Base-by-base conservation (phyloP, 2,888 invertebrate species). In the Caenorhabditis sp. region DNA sequence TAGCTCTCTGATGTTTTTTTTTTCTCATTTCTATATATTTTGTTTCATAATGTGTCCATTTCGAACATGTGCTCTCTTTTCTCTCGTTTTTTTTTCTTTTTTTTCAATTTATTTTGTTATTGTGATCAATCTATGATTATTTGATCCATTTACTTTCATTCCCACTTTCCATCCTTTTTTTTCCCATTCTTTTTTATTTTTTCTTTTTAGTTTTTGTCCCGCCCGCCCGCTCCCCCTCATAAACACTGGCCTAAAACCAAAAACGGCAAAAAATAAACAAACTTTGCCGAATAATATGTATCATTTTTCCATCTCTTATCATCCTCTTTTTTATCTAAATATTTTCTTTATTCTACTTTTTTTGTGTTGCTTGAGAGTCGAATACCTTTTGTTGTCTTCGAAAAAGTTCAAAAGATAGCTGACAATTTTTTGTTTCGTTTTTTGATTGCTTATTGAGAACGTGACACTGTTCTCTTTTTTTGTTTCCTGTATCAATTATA, bases 351-450 rank as follows among this genome's bases (percentile, higher is more conserved):
- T 17, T 43, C 21, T 3, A 23, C 53, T 62, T 50, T 5, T 27
- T 43, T 36, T 53, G 27, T 62, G n/a, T 17, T 60, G n/a, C 26
- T 57, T 43, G 27, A 58, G 50, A 57, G 56, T 50, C 58, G 63
- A 57, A 38, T n/a, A 38, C 50, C 63, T 57, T 63, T 63, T 63
- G 27, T 63, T 57, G 43, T 63, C n/a, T n/a, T n/a, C n/a, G n/a
- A n/a, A n/a, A n/a, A n/a, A n/a, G n/a, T n/a, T n/a, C n/a, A n/a
- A n/a, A n/a, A n/a, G n/a, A n/a, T n/a, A n/a, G n/a, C n/a, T n/a
- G n/a, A n/a, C n/a, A n/a, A n/a, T n/a, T n/a, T n/a, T n/a, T n/a
- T n/a, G n/a, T n/a, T n/a, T n/a, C n/a, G n/a, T n/a, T n/a, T n/a
- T n/a, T n/a, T n/a, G n/a, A n/a, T n/a, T n/a, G n/a, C n/a, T n/a